A percentile compares a stretch with the other conserved stretches of the same genome.
Evolutionary conservation across 2,797 vertebrate genomes (phyloP).

Genomic region (Spinus pinus): DNA sequence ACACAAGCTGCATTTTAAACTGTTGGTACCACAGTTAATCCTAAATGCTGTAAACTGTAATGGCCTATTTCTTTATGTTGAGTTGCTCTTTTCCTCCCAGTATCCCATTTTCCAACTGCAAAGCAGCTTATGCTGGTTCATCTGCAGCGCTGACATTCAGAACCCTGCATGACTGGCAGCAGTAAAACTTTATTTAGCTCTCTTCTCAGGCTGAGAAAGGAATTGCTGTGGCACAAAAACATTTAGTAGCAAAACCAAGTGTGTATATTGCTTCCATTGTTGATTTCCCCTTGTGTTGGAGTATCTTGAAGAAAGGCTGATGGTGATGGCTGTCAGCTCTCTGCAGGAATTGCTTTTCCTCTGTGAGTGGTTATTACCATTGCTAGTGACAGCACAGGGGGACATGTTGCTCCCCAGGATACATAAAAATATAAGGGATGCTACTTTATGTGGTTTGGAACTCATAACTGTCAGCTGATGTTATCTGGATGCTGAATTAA

Average conservation of each 20-base stretch:
- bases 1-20: not conserved
- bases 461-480: not conserved
- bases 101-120: not conserved
- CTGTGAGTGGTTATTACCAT: not conserved
- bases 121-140: not conserved
- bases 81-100: not conserved
- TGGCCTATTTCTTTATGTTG: not conserved
- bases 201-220: not conserved
- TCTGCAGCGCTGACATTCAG: not conserved
- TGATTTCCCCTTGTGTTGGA: not conserved
- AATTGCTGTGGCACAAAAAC: not conserved
- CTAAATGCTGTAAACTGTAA: slow-evolving; percentile 31
- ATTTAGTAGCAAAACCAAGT: not conserved
- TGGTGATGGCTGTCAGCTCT: not conserved
- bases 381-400: not conserved
- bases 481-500: not conserved
- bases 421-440: not conserved
- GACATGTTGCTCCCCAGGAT: not conserved
- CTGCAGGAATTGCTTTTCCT: not conserved
- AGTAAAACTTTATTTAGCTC: not conserved
- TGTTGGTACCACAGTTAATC: slow-evolving; percentile 7
- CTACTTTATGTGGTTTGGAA: not conserved
- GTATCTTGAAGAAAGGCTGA: not conserved
- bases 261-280: not conserved
- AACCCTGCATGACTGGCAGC: not conserved